Percentiles rank a stretch among this genome's conserved stretches.
These are phyloP conservation scores for Rhynchophorus ferrugineus DNA, from an alignment of 1,140 invertebrate genomes.

Conservation along the genomic window DNA sequence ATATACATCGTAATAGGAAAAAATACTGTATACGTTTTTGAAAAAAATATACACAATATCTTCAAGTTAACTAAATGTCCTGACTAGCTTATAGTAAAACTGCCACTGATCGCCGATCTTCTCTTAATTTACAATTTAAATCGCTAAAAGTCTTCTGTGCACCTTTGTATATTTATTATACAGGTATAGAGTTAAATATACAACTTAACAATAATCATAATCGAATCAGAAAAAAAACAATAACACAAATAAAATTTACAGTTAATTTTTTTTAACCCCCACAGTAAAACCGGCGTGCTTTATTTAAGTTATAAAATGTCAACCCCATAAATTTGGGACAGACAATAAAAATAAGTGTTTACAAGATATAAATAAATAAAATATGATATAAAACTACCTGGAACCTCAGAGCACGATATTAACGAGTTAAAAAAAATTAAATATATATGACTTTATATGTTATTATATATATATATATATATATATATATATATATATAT, in stretches of 20 bases:
- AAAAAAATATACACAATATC: too few relatives aligned
- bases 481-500: conserved; percentile 1
- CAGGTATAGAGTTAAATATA: conserved; percentile 32
- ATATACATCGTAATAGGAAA: too few relatives aligned
- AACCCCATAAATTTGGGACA: conserved; percentile 14
- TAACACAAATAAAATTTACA: conserved; percentile 20
- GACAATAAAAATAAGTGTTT: conserved; percentile 20
- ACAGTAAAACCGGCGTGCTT: not conserved
- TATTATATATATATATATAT: conserved; percentile 2
- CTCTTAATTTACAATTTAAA: too few relatives aligned
- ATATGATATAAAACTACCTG: conserved; percentile 9
- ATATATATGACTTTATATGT: conserved; percentile 8
- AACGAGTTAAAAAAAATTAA: conserved; percentile 13
- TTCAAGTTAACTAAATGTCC: too few relatives aligned
- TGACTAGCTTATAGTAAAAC: too few relatives aligned
- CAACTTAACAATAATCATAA: conserved; percentile 30
- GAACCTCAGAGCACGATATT: conserved; percentile 10
- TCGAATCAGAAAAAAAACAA: conserved; percentile 11
- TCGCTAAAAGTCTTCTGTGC: conserved; percentile 6
- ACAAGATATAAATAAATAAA: conserved; percentile 17
- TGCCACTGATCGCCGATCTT: too few relatives aligned
- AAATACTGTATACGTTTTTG: too few relatives aligned
- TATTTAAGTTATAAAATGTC: conserved; percentile 10
- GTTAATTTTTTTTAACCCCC: conserved; percentile 15
- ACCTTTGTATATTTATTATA: conserved; percentile 35